A percentile compares a stretch with the other conserved stretches of the same genome.
Conservation (phyloP, 1,140 invertebrate genomes). For the Drosophila tani region DNA sequence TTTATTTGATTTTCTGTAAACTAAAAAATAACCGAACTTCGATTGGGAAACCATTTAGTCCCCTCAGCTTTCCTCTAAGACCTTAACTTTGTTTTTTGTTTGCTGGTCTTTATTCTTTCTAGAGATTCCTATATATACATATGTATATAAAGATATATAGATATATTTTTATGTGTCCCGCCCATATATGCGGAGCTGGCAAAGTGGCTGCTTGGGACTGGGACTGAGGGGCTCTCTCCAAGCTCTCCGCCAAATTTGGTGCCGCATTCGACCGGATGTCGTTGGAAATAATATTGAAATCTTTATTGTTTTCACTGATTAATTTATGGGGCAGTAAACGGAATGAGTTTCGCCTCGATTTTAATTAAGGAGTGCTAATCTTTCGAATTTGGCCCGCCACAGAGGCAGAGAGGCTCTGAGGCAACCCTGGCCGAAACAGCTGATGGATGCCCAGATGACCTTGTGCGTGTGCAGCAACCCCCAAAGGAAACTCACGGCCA, state of each 20-base stretch:
- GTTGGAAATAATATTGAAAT: slow-evolving; percentile 67
- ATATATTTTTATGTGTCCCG: slow-evolving; percentile 21
- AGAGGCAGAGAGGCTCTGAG: not conserved
- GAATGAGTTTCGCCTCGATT: slow-evolving; percentile 42
- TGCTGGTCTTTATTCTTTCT: not conserved
- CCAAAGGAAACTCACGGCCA: slow-evolving; percentile 56
- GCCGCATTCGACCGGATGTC: slow-evolving; percentile 64
- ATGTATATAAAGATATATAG: slow-evolving; percentile 2
- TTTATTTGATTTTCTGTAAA: not conserved
- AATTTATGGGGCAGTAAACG: slow-evolving; percentile 60
- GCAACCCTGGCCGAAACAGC: slow-evolving; percentile 49
- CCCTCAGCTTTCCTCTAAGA: slow-evolving; percentile 2
- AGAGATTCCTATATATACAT: slow-evolving; percentile 25
- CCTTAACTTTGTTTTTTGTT: not conserved
- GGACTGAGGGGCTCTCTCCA: not conserved
- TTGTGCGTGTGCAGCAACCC: slow-evolving; percentile 63
- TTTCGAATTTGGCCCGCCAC: slow-evolving; percentile 13
- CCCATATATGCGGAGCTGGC: slow-evolving; percentile 45
- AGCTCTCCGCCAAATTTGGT: slow-evolving; percentile 47
- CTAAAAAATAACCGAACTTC: not conserved
- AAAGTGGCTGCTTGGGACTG: slow-evolving; percentile 46
- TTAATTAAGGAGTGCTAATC: slow-evolving; percentile 19
- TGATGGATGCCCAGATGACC: slow-evolving; percentile 40
- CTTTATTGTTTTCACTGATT: slow-evolving; percentile 63
- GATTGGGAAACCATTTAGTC: not conserved